Percentiles rank a stretch among this genome's conserved stretches.
These are phyloP conservation scores for Tenodera sinensis DNA, from an alignment of 2,888 invertebrate genomes.

Conservation along the genomic window DNA sequence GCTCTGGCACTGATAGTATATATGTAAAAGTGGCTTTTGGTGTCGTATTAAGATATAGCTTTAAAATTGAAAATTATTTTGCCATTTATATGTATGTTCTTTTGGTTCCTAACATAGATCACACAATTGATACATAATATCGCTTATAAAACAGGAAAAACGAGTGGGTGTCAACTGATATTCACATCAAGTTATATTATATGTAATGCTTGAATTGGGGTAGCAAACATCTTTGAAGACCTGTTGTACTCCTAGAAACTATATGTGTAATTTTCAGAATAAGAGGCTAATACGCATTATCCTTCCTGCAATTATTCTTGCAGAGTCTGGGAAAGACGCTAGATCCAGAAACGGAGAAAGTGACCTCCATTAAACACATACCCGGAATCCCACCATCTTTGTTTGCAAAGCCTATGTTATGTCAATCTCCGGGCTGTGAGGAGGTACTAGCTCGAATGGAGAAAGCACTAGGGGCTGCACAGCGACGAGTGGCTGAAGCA, in stretches of 20 bases:
- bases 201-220: background rate
- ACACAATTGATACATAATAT: too few relatives aligned
- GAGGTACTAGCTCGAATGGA: constrained; percentile 42
- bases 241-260: background rate
- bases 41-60: too few relatives aligned
- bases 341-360: constrained; percentile 35
- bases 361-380: constrained; percentile 35
- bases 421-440: constrained; percentile 44
- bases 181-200: background rate
- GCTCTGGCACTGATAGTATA: too few relatives aligned
- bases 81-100: too few relatives aligned
- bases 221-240: too few relatives aligned
- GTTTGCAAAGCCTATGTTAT: constrained; percentile 34
- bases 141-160: too few relatives aligned
- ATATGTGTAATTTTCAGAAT: too few relatives aligned
- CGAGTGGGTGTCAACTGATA: background rate
- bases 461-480: constrained; percentile 42
- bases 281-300: too few relatives aligned
- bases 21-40: too few relatives aligned
- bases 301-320: background rate
- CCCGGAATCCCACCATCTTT: constrained; percentile 43
- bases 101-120: too few relatives aligned
- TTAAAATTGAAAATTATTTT: too few relatives aligned
- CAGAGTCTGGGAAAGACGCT: constrained; percentile 46
- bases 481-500: constrained; percentile 28